Evolutionary conservation across 2,888 invertebrate genomes (phyloP).

Genomic region (Cantharis flavilabris): DNA sequence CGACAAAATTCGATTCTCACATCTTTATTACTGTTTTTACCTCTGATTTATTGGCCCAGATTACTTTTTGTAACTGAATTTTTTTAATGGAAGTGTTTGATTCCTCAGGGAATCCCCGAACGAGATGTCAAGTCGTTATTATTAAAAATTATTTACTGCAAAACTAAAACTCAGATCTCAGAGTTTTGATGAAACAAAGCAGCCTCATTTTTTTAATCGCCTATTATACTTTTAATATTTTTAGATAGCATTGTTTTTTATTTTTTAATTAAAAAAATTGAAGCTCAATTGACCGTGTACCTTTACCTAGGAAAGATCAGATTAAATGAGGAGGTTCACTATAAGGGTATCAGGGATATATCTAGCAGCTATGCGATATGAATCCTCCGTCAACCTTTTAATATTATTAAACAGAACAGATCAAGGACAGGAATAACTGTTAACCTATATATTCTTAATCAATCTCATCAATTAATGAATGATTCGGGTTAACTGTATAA

Average conservation of each 20-base stretch:
- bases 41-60: neutral
- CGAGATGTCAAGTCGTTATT: no score
- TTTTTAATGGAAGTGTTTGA: neutral
- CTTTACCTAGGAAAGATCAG: neutral
- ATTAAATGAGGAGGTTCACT: neutral
- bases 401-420: neutral
- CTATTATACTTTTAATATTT: neutral
- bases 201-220: neutral
- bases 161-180: no score
- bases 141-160: no score
- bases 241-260: neutral
- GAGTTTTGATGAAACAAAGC: neutral
- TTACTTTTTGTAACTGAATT: neutral
- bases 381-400: neutral
- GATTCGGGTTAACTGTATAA: neutral
- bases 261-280: neutral
- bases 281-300: neutral
- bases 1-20: slow-evolving; percentile 14
- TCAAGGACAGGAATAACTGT: neutral
- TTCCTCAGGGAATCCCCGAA: neutral
- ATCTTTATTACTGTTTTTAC: neutral
- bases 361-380: neutral
- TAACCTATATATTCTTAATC: neutral
- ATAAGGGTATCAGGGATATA: neutral
- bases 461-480: neutral